phyloP scores from a whole-genome alignment of 1,140 invertebrate genomes.

The Samia ricini region DNA sequence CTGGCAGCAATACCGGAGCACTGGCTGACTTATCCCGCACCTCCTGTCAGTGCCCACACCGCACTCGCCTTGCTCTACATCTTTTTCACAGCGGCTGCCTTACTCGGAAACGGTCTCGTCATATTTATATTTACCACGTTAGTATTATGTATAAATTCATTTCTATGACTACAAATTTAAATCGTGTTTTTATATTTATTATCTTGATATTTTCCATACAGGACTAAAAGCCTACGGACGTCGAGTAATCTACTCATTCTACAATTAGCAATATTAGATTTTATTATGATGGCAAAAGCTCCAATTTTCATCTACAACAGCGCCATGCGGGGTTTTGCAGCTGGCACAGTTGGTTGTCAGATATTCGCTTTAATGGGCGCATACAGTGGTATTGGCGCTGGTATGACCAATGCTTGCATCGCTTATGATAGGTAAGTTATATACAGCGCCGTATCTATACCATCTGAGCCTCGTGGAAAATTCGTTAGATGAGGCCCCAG shows the following conservation, averaged over 20 bases:
- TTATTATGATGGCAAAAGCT: slow-evolving; percentile 92
- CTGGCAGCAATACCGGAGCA: slow-evolving; percentile 88
- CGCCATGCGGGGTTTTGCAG: slow-evolving; percentile 86
- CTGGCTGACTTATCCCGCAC: slow-evolving; percentile 88
- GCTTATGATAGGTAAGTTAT: slow-evolving; percentile 83
- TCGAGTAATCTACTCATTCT: slow-evolving; percentile 95
- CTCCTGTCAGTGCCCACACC: slow-evolving; percentile 89
- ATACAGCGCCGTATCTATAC: neutral
- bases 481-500: too few species aligned
- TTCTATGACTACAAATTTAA: neutral
- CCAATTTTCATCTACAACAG: slow-evolving; percentile 94
- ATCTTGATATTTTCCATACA: slow-evolving; percentile 72
- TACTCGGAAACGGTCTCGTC: slow-evolving; percentile 92
- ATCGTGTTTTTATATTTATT: neutral
- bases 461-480: too few species aligned
- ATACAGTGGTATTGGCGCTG: slow-evolving; percentile 87
- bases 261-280: slow-evolving; percentile 91
- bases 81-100: slow-evolving; percentile 86
- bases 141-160: slow-evolving; percentile 34
- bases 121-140: slow-evolving; percentile 92
- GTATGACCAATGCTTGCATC: slow-evolving; percentile 88
- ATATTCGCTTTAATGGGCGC: slow-evolving; percentile 88
- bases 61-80: slow-evolving; percentile 89
- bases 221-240: slow-evolving; percentile 89
- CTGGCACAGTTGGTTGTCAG: slow-evolving; percentile 86